Evolutionary conservation across 2,888 invertebrate genomes (phyloP).

Genomic region (Phasia obesa): DNA sequence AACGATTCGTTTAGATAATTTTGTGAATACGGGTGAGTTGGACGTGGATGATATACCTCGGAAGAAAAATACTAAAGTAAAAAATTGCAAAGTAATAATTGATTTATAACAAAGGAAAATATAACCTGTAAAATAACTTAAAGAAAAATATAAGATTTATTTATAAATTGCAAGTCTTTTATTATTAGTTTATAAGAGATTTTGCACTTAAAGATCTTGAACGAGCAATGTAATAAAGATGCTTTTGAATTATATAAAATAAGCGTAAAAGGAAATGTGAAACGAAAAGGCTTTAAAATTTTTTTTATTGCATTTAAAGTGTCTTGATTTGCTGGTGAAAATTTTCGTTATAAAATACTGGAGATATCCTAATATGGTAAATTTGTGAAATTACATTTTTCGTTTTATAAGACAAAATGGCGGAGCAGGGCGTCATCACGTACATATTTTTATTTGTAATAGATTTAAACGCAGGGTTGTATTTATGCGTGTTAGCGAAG

Average conservation of each 20-base stretch:
- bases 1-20: conserved; percentile 61
- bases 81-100: conserved; percentile 28
- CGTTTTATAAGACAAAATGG: conserved; percentile 59
- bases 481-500: neutral
- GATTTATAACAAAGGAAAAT: conserved; percentile 33
- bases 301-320: neutral
- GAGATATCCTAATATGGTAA: conserved; percentile 37
- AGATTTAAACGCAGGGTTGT: conserved; percentile 41
- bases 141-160: conserved; percentile 58
- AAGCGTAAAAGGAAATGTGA: conserved; percentile 19
- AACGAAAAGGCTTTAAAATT: neutral
- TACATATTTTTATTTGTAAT: conserved; percentile 58
- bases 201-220: conserved; percentile 46
- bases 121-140: conserved; percentile 37
- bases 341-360: conserved; percentile 18
- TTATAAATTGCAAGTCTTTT: conserved; percentile 64
- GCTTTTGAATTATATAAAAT: neutral
- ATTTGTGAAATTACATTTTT: conserved; percentile 56
- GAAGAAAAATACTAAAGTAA: conserved; percentile 30
- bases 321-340: conserved; percentile 6
- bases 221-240: conserved; percentile 24
- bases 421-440: conserved; percentile 52
- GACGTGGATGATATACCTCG: conserved; percentile 67
- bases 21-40: conserved; percentile 73
- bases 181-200: conserved; percentile 69